Percentiles rank a stretch among this genome's conserved stretches.
These are phyloP conservation scores for Papilio polytes DNA, from an alignment of 1,140 invertebrate species.

Conservation along the genomic window DNA sequence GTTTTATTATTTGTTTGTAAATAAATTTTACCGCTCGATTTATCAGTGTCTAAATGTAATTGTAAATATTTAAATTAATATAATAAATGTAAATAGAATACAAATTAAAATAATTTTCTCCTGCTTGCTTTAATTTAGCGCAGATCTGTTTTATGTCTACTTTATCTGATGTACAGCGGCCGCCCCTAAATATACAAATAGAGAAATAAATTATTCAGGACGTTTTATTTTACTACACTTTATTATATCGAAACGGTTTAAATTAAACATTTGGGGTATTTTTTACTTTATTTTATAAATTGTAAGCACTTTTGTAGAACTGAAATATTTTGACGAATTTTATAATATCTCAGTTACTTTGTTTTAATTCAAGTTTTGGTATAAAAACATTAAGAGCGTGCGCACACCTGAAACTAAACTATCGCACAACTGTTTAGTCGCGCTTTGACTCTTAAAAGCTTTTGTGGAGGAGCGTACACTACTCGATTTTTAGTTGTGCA, in stretches of 20 bases:
- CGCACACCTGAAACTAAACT: too few species aligned
- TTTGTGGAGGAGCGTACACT: too few species aligned
- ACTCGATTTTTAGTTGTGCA: too few species aligned
- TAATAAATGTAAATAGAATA: neutral
- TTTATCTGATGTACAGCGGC: neutral
- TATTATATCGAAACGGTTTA: neutral
- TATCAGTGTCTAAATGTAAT: conserved; percentile 7
- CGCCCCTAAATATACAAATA: conserved; percentile 8
- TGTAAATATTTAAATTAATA: conserved; percentile 26
- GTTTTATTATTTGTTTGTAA: neutral
- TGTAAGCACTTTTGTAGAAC: too few species aligned
- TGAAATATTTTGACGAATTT: too few species aligned
- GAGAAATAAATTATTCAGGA: neutral
- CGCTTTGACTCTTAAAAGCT: too few species aligned
- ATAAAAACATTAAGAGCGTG: too few species aligned
- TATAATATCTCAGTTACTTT: too few species aligned
- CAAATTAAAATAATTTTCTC: neutral
- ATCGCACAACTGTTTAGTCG: too few species aligned
- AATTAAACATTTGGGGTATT: neutral
- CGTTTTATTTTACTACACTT: neutral
- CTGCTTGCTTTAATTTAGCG: neutral
- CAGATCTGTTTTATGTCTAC: neutral
- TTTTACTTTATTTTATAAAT: neutral
- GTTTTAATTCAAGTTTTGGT: neutral
- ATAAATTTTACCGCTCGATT: neutral